Percentiles rank a stretch among this genome's conserved stretches.
Evolutionary conservation across 2,888 invertebrate genomes (phyloP).

Genomic region (Napeogenes sylphis): DNA sequence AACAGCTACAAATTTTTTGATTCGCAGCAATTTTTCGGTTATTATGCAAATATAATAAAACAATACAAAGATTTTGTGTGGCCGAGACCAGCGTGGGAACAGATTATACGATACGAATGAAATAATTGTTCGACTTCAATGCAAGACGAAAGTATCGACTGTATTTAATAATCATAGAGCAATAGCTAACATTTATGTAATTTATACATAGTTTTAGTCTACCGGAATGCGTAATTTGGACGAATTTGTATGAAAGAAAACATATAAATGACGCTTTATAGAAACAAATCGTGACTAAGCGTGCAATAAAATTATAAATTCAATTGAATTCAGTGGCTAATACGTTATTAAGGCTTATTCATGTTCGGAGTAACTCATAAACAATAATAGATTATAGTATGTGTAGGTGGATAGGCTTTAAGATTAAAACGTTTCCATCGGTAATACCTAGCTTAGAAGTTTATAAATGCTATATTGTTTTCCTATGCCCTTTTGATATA

Average conservation of each 20-base stretch:
- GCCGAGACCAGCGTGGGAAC: slow-evolving; percentile 19
- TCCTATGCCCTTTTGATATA: no score
- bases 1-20: slow-evolving; percentile 16
- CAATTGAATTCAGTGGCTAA: slow-evolving; percentile 54
- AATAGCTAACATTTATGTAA: slow-evolving; percentile 48
- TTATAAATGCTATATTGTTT: slow-evolving; percentile 14
- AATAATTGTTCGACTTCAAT: slow-evolving; percentile 6
- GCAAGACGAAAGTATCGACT: slow-evolving; percentile 4
- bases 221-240: slow-evolving; percentile 43
- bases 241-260: slow-evolving; percentile 29
- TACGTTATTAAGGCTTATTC: slow-evolving; percentile 55
- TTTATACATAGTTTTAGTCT: slow-evolving; percentile 52
- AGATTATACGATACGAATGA: slow-evolving; percentile 11
- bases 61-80: slow-evolving; percentile 6
- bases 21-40: slow-evolving; percentile 23
- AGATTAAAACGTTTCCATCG: slow-evolving; percentile 29
- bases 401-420: slow-evolving; percentile 33
- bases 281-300: slow-evolving; percentile 61
- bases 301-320: slow-evolving; percentile 58
- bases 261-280: slow-evolving; percentile 43
- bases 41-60: slow-evolving; percentile 18
- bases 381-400: slow-evolving; percentile 35
- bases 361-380: slow-evolving; percentile 43
- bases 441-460: slow-evolving; percentile 25
- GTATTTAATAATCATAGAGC: slow-evolving; percentile 54